phyloP scores from a whole-genome alignment of 2,113 vertebrate species.

The Carollia perspicillata region DNA sequence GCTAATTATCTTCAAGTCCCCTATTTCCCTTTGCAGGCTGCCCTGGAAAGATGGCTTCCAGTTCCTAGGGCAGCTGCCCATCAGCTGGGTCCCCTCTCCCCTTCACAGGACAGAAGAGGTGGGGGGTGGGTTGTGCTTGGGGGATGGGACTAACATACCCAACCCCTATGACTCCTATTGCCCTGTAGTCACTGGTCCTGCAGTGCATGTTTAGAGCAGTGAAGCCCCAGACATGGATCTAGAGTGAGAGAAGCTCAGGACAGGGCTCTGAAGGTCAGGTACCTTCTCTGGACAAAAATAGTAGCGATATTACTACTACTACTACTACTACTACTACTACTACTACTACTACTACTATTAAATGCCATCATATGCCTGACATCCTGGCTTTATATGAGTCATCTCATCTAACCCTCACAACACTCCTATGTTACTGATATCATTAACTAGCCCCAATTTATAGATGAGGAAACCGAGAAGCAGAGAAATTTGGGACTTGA shows the following conservation, averaged over 20 bases:
- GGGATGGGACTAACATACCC: not conserved
- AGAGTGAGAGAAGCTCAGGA: not conserved
- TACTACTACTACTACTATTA: not conserved
- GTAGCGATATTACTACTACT: not conserved
- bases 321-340: not conserved
- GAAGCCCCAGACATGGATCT: not conserved
- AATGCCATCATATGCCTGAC: not conserved
- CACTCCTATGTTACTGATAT: not conserved
- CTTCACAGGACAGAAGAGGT: not conserved
- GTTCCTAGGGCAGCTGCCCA: slow-evolving; percentile 46
- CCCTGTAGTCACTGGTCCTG: not conserved
- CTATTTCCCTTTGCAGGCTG: slow-evolving; percentile 58
- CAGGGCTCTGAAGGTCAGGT: not conserved
- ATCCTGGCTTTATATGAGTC: not conserved
- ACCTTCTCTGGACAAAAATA: not conserved
- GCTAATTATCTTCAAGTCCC: slow-evolving; percentile 64
- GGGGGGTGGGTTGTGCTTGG: not conserved
- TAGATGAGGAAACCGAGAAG: not conserved
- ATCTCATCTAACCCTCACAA: not conserved
- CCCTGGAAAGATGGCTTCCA: slow-evolving; percentile 28
- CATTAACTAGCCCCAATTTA: not conserved
- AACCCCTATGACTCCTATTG: too few relatives aligned
- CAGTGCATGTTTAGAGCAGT: not conserved
- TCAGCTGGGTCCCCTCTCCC: slow-evolving; percentile 38
- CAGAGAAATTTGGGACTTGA: not conserved